These are phyloP conservation scores for Dendrocopos noguchii DNA, from an alignment of 2,113 vertebrate species.

Conservation along the genomic window DNA sequence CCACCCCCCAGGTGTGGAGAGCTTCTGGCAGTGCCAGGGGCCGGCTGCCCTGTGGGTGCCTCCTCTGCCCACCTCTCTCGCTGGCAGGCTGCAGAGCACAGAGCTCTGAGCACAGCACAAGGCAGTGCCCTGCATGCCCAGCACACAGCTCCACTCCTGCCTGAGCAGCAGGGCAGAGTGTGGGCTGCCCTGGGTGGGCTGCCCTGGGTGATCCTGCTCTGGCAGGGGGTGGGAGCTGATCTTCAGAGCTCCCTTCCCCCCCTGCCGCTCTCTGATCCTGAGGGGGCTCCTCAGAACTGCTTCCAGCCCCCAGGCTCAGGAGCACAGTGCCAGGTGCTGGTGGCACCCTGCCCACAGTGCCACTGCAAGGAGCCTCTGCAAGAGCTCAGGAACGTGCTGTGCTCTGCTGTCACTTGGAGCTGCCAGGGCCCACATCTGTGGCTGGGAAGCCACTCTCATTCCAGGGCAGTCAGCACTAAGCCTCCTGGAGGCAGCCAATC, in stretches of 20 bases:
- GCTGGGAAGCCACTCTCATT: neutral
- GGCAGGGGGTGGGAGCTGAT: too few species aligned
- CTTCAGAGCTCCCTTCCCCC: too few species aligned
- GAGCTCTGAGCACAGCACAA: fast-evolving
- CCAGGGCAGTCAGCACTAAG: neutral
- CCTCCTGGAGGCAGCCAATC: neutral
- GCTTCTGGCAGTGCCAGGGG: neutral
- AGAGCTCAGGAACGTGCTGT: fast-evolving
- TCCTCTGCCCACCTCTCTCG: neutral
- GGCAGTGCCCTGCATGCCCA: fast-evolving
- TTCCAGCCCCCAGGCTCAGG: fast-evolving
- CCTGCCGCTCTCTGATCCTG: too few species aligned
- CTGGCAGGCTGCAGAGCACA: neutral
- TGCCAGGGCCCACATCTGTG: fast-evolving
- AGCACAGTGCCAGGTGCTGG: fast-evolving
- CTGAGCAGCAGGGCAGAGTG: neutral
- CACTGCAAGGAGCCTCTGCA: fast-evolving
- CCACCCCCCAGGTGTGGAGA: fast-evolving
- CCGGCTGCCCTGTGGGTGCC: neutral
- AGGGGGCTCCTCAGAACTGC: neutral
- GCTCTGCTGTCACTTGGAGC: neutral
- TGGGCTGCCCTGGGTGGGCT: neutral
- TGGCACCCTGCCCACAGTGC: fast-evolving
- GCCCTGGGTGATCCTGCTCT: too few species aligned
- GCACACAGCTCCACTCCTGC: neutral